Percentiles rank a stretch among this genome's conserved stretches.
phyloP scores from a whole-genome alignment of 2,113 vertebrate genomes.

The Hymenochirus boettgeri region DNA sequence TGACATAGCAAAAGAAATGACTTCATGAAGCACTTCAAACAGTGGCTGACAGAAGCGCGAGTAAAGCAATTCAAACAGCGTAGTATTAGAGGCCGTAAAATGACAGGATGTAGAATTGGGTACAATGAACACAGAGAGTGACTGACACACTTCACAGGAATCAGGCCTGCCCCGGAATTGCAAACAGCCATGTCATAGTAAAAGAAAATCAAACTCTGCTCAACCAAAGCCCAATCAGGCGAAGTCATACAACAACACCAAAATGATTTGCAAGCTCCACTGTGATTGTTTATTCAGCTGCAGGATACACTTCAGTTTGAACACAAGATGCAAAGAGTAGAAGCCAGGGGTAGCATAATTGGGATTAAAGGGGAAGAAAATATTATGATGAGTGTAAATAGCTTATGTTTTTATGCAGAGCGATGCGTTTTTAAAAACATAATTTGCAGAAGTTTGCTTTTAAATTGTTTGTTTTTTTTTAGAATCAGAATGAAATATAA shows the following conservation, averaged over 20 bases:
- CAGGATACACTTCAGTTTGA: not conserved
- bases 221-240: slow-evolving; percentile 21
- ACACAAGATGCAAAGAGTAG: too few species aligned
- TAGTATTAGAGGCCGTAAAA: slow-evolving; percentile 32
- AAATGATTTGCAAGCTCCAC: slow-evolving; percentile 14
- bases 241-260: slow-evolving; percentile 19
- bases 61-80: slow-evolving; percentile 27
- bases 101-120: slow-evolving; percentile 32
- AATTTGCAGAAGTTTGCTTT: too few species aligned
- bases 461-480: too few species aligned
- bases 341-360: too few species aligned
- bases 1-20: slow-evolving; percentile 38
- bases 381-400: too few species aligned
- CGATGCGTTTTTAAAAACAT: too few species aligned
- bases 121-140: slow-evolving; percentile 19
- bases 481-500: too few species aligned
- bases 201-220: slow-evolving; percentile 26
- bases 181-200: slow-evolving; percentile 3
- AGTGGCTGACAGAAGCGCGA: slow-evolving; percentile 19
- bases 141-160: slow-evolving; percentile 38
- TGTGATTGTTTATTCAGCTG: slow-evolving; percentile 16
- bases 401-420: too few species aligned
- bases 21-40: slow-evolving; percentile 33
- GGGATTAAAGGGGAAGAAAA: too few species aligned
- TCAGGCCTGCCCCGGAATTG: slow-evolving; percentile 21